phyloP scores from a whole-genome alignment of 2,888 invertebrate genomes.

The Agriotes lineatus region DNA sequence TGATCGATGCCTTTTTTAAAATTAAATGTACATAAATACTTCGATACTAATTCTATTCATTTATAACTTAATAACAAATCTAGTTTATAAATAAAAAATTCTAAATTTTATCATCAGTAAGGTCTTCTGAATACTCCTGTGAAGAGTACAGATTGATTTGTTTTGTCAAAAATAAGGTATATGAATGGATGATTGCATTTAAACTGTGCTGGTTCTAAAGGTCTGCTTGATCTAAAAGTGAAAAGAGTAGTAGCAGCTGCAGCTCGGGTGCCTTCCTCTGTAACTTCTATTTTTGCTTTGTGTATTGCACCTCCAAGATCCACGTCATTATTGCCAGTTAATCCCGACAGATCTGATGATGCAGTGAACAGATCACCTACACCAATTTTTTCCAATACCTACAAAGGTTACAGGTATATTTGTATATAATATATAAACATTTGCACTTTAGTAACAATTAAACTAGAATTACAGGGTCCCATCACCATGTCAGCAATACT shows the following conservation, averaged over 20 bases:
- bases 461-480: no score
- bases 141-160: conserved; percentile 75
- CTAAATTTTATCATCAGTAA: conserved; percentile 45
- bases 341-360: conserved; percentile 74
- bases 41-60: no score
- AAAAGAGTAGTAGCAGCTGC: conserved; percentile 89
- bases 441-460: no score
- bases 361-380: conserved; percentile 77
- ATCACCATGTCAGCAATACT: no score
- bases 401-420: conserved; percentile 45
- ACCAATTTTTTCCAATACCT: conserved; percentile 78
- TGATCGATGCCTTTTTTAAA: no score
- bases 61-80: no score
- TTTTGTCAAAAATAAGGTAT: conserved; percentile 82
- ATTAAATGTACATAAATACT: no score
- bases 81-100: conserved; percentile 4
- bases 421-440: no score
- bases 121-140: conserved; percentile 76
- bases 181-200: conserved; percentile 89
- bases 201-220: conserved; percentile 83
- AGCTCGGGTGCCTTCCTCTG: conserved; percentile 89
- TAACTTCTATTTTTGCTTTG: conserved; percentile 86
- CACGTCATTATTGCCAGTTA: conserved; percentile 66
- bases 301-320: conserved; percentile 73
- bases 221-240: conserved; percentile 87